These are phyloP conservation scores for Bombus fervidus DNA, from an alignment of 1,140 invertebrate species.

Conservation along the genomic window DNA sequence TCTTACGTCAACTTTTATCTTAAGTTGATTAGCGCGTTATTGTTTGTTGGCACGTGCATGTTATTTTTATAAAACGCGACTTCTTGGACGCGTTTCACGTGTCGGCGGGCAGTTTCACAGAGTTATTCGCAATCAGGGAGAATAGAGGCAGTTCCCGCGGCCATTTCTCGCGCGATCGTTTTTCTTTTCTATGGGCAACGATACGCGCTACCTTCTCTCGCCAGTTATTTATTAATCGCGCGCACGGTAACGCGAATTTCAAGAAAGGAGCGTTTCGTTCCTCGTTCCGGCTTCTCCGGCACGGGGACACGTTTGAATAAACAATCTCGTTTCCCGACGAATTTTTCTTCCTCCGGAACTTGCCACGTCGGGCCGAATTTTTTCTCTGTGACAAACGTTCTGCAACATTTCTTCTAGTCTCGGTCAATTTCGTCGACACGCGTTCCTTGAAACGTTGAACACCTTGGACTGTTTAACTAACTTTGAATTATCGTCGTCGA, in stretches of 20 bases:
- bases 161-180: constrained; percentile 26
- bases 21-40: not conserved
- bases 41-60: not conserved
- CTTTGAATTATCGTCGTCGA: not conserved
- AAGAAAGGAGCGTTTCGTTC: not conserved
- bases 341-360: not conserved
- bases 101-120: constrained; percentile 11
- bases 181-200: not conserved
- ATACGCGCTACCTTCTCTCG: not conserved
- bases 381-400: not conserved
- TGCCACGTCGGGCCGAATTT: constrained; percentile 19
- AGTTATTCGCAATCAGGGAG: constrained; percentile 5
- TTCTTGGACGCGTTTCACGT: constrained; percentile 16
- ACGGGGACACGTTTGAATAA: constrained; percentile 12
- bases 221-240: constrained; percentile 39
- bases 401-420: not conserved
- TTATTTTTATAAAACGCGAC: constrained; percentile 1
- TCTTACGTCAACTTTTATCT: not conserved
- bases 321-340: constrained; percentile 31
- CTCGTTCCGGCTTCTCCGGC: not conserved
- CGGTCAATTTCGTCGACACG: not conserved
- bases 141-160: not conserved
- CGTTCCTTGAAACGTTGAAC: not conserved
- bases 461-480: not conserved
- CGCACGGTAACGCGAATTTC: not conserved